Evolutionary conservation across 2,888 invertebrate genomes (phyloP).

Genomic region (Dicyrtomina minuta): DNA sequence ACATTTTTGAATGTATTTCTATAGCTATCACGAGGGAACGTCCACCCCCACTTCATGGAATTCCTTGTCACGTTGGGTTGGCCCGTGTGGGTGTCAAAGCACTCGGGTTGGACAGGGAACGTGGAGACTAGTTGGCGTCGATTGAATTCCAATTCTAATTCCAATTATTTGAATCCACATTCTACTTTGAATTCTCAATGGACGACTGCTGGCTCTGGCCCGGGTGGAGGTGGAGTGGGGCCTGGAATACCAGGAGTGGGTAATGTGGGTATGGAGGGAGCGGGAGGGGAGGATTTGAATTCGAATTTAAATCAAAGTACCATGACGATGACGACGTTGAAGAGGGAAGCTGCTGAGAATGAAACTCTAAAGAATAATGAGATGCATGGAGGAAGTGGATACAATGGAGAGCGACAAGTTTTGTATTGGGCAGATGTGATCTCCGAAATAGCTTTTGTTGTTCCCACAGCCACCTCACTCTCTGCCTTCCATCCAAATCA

Average conservation of each 20-base stretch:
- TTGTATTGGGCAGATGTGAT: slow-evolving; percentile 95
- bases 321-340: too few relatives aligned
- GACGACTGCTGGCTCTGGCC: neutral
- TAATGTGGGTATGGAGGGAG: neutral
- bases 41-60: slow-evolving; percentile 63
- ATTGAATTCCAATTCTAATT: slow-evolving; percentile 21
- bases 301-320: too few relatives aligned
- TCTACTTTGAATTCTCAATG: neutral
- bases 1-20: slow-evolving; percentile 54
- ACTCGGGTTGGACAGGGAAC: slow-evolving; percentile 95
- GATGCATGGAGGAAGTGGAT: slow-evolving; percentile 68
- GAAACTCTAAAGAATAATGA: slow-evolving; percentile 50
- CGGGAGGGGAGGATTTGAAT: slow-evolving; percentile 5
- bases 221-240: too few relatives aligned
- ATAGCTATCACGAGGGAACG: slow-evolving; percentile 57
- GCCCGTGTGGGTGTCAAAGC: slow-evolving; percentile 79
- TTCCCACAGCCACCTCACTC: slow-evolving; percentile 64
- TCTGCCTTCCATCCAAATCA: slow-evolving; percentile 13
- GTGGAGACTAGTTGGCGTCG: slow-evolving; percentile 79
- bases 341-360: slow-evolving; percentile 29
- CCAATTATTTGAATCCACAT: neutral
- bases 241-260: neutral
- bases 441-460: slow-evolving; percentile 92
- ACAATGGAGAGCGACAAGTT: slow-evolving; percentile 80
- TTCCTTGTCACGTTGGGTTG: slow-evolving; percentile 76